These are phyloP conservation scores for Zaprionus camerounensis DNA, from an alignment of 1,140 invertebrate species.

Conservation along the genomic window DNA sequence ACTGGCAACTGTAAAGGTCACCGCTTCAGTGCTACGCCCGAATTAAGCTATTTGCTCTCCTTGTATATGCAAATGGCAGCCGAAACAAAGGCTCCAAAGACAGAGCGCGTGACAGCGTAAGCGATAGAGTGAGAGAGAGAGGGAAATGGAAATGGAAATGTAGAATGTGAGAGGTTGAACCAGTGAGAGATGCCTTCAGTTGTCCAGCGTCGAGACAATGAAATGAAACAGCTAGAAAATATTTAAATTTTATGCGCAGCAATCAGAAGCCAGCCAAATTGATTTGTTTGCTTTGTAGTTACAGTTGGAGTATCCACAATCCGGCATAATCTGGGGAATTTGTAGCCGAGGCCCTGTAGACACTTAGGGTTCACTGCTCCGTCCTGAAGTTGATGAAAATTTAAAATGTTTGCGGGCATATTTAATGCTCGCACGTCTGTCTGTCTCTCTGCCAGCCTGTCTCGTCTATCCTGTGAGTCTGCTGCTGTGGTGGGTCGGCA, in stretches of 20 bases:
- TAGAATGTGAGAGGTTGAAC: not conserved
- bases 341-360: not conserved
- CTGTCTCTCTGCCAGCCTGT: no score
- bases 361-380: conserved; percentile 57
- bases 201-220: conserved; percentile 56
- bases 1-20: conserved; percentile 57
- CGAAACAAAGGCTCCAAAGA: conserved; percentile 34
- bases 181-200: not conserved
- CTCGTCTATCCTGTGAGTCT: no score
- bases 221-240: conserved; percentile 55
- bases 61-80: conserved; percentile 63
- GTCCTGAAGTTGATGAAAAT: conserved; percentile 7
- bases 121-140: not conserved
- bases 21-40: conserved; percentile 39
- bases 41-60: conserved; percentile 57
- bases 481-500: not conserved
- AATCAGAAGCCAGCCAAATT: conserved; percentile 61
- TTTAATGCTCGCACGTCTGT: conserved; percentile 28
- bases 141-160: not conserved
- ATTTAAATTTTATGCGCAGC: conserved; percentile 76
- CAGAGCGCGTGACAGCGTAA: not conserved
- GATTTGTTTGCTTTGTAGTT: conserved; percentile 64
- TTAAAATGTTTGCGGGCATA: conserved; percentile 59
- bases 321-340: conserved; percentile 15
- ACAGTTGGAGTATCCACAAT: conserved; percentile 10